Percentiles rank a stretch among this genome's conserved stretches.
These are phyloP conservation scores for Glaucomys volans DNA, from an alignment of 2,113 vertebrate species.

Conservation along the genomic window DNA sequence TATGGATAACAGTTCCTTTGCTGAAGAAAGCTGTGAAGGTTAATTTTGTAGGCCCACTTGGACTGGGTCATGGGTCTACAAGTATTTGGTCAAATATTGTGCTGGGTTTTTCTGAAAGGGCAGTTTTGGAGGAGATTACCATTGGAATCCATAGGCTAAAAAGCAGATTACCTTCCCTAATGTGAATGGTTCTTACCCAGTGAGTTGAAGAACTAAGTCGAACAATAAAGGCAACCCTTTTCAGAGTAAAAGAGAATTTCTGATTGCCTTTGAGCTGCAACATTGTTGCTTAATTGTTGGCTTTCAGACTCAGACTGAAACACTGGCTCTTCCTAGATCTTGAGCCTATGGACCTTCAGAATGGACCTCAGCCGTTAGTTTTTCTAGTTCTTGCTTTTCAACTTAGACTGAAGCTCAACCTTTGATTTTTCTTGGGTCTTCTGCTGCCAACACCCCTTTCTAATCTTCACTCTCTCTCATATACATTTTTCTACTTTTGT, in stretches of 20 bases:
- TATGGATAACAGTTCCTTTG: not conserved
- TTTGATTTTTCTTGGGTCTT: not conserved
- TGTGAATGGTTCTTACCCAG: not conserved
- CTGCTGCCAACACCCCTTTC: too few species aligned
- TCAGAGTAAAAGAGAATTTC: not conserved
- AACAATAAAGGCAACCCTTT: not conserved
- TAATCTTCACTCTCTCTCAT: not conserved
- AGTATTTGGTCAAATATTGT: not conserved
- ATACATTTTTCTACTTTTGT: not conserved
- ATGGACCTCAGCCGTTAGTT: not conserved
- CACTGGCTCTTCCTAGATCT: not conserved
- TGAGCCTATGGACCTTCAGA: not conserved
- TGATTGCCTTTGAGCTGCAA: not conserved
- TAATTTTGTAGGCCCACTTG: not conserved
- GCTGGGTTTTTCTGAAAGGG: not conserved
- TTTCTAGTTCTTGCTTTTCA: not conserved
- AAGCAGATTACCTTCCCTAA: not conserved
- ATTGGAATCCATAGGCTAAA: not conserved
- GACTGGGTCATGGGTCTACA: not conserved
- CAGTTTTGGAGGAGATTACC: too few species aligned
- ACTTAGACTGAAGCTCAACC: not conserved
- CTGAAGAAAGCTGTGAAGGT: not conserved
- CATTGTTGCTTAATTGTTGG: not conserved
- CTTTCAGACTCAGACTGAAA: not conserved
- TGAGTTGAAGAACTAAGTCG: too few species aligned